phyloP scores from a whole-genome alignment of 2,797 vertebrate genomes.

The Microhierax caerulescens region DNA sequence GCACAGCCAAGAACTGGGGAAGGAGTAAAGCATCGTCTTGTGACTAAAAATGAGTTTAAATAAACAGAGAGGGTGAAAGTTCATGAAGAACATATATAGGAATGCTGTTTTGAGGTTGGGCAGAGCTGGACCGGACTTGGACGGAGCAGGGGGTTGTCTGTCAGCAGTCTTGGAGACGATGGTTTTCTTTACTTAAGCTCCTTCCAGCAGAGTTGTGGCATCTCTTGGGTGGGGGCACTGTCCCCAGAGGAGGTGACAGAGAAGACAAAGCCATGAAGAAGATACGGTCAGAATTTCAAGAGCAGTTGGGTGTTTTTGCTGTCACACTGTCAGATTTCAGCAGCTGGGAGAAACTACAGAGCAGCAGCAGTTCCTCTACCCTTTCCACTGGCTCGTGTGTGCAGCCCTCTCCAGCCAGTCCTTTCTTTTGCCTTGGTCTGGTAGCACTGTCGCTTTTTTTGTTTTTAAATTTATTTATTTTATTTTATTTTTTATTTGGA shows the following conservation, averaged over 20 bases:
- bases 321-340: background rate
- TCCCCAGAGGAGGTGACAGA: background rate
- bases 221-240: background rate
- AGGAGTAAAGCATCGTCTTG: background rate
- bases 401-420: background rate
- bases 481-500: no score
- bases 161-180: background rate
- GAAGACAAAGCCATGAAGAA: background rate
- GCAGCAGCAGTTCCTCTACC: background rate
- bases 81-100: background rate
- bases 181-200: background rate
- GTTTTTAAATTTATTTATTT: no score
- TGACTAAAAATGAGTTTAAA: background rate
- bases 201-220: background rate
- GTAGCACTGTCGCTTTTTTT: accelerated
- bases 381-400: accelerated
- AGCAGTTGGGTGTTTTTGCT: background rate
- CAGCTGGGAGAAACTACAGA: background rate
- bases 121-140: background rate
- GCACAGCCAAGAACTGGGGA: background rate
- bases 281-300: background rate
- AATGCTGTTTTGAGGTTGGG: background rate
- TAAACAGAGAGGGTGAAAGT: background rate
- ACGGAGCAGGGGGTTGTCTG: background rate
- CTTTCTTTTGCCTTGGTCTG: background rate